phyloP scores from a whole-genome alignment of 1,140 invertebrate species.

The Cotesia chilonis region DNA sequence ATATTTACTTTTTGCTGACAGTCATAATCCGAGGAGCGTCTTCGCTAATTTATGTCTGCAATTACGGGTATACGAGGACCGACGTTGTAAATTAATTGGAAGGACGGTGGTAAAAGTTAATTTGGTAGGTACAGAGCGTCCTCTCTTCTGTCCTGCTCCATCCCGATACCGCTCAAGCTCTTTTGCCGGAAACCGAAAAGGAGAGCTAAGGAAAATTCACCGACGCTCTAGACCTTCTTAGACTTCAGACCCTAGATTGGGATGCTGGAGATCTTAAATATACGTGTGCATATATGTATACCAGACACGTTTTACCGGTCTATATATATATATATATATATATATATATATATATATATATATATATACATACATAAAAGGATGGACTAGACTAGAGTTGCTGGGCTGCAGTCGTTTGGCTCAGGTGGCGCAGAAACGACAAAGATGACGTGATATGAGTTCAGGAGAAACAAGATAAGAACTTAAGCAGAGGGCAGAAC shows the following conservation, averaged over 20 bases:
- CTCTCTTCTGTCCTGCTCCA: not conserved
- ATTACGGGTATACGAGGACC: slow-evolving; percentile 52
- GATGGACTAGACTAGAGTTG: slow-evolving; percentile 38
- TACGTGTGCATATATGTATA: not conserved
- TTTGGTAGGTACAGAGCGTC: slow-evolving; percentile 49
- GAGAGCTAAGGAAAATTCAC: no score
- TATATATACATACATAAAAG: not conserved
- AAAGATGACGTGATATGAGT: not conserved
- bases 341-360: no score
- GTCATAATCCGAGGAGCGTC: slow-evolving; percentile 35
- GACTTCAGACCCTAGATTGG: no score
- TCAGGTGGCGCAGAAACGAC: slow-evolving; percentile 51
- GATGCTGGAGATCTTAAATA: no score
- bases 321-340: no score
- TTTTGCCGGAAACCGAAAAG: no score
- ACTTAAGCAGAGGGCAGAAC: slow-evolving; percentile 4
- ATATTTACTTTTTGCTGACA: slow-evolving; percentile 19
- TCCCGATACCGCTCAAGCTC: no score
- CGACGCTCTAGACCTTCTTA: no score
- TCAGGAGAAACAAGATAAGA: slow-evolving; percentile 17
- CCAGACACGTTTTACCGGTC: not conserved
- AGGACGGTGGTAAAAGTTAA: slow-evolving; percentile 64
- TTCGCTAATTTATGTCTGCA: slow-evolving; percentile 59
- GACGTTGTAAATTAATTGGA: slow-evolving; percentile 62
- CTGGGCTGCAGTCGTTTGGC: slow-evolving; percentile 51